Evolutionary conservation across 1,140 invertebrate genomes (phyloP), one percentile per base, ranked within the genome.

Genomic region (Lucilia cuprina): DNA sequence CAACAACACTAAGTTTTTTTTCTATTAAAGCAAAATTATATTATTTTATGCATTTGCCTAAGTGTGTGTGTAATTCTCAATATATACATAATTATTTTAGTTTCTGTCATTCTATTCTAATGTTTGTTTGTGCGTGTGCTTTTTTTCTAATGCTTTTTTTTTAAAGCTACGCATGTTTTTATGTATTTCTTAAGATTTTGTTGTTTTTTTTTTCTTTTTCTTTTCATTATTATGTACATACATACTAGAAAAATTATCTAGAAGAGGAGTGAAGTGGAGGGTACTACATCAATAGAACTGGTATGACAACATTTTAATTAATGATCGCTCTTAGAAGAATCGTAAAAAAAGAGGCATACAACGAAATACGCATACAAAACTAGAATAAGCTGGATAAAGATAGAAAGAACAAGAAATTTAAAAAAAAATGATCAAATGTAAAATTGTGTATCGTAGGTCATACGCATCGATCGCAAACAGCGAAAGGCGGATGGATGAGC

Each of bases 391-490:
- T 55, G 4, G 13, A 7, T 41, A 41, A 41, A 41, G 41, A 41
- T 10, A 41, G 25, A 30, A 30, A 41, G 25, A 30, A 30, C 25
- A 41, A n/a, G n/a, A n/a, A n/a, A n/a, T n/a, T 41, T 10, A 3
- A 2, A 3, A 10, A 41, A 60, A 30, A 30, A 25, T 21, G 65
- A 21, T 70, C 14, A n/a, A 70, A 70, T 70, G 19, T 25, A 70
- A 70, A 70, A 70, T 70, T 21, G n/a, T 21, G 19, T 70, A 70
- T 21, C 65, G 65, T 70, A 70, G 65, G 65, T 70, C 65, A 70
- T 70, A 70, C n/a, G 65, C 65, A 70, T 77, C 41, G 41, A 25
- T 77, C 41, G 41, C 41, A 82, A n/a, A 85, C 17, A 55, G 50
- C 50, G 4, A 55, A 2, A 12, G 25, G 25, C 25, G 25, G 25